Conservation (phyloP, 2,888 invertebrate species). For the Lagria hirta region DNA sequence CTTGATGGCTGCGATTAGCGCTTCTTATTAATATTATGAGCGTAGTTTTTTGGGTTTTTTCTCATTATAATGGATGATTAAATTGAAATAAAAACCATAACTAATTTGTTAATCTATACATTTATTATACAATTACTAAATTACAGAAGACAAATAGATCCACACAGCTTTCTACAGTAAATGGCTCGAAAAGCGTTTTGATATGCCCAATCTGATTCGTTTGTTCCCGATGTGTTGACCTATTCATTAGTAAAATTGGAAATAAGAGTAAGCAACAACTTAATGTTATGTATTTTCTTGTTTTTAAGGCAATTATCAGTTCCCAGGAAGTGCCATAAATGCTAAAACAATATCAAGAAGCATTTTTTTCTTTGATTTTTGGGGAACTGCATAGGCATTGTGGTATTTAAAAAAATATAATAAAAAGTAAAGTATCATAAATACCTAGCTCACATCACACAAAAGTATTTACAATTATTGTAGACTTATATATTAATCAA, state of each 20-base stretch:
- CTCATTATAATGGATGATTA: too few relatives aligned
- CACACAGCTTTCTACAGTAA: slow-evolving; percentile 13
- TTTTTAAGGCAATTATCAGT: slow-evolving; percentile 21
- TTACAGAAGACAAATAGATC: slow-evolving; percentile 14
- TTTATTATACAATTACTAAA: slow-evolving; percentile 6
- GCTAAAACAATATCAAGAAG: slow-evolving; percentile 14
- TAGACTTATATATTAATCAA: too few relatives aligned
- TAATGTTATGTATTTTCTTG: slow-evolving; percentile 16
- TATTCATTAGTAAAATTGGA: slow-evolving; percentile 13
- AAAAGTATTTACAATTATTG: slow-evolving; percentile 31
- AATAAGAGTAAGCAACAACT: slow-evolving; percentile 24
- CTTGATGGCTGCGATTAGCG: too few relatives aligned
- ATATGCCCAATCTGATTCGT: slow-evolving; percentile 19
- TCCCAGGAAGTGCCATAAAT: slow-evolving; percentile 9
- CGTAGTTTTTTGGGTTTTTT: too few relatives aligned
- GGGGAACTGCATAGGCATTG: slow-evolving; percentile 31
- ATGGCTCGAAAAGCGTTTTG: slow-evolving; percentile 21
- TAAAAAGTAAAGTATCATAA: slow-evolving; percentile 38
- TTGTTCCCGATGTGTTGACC: slow-evolving; percentile 8
- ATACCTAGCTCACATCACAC: slow-evolving; percentile 44
- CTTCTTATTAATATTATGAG: too few relatives aligned
- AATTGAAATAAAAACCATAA: too few relatives aligned
- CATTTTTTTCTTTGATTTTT: slow-evolving; percentile 9
- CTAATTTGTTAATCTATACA: too few relatives aligned
- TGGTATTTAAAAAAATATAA: slow-evolving; percentile 36